Evolutionary conservation across 2,113 vertebrate genomes (phyloP).

Genomic region (Tautogolabrus adspersus): DNA sequence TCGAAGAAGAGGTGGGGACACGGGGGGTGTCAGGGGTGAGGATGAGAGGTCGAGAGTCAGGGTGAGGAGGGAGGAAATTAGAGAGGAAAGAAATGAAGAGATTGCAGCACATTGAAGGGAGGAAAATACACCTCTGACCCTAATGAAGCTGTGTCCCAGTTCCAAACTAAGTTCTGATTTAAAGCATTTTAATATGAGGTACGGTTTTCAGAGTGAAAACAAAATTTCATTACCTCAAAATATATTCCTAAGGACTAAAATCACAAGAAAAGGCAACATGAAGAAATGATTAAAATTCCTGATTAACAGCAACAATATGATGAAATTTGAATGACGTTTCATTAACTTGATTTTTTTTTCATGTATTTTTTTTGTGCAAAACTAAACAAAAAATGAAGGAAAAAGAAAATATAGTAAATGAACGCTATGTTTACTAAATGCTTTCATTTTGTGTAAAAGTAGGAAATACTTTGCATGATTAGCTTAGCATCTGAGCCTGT

Average conservation of each 20-base stretch:
- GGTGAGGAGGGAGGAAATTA: not conserved
- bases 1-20: slow-evolving; percentile 3
- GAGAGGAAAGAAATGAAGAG: slow-evolving; percentile 11
- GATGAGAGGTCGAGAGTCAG: slow-evolving; percentile 52
- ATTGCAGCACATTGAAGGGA: slow-evolving; percentile 20
- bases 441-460: no score
- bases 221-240: no score
- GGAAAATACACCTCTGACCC: not conserved
- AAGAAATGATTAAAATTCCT: no score
- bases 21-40: slow-evolving; percentile 6
- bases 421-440: no score
- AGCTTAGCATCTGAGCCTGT: not conserved
- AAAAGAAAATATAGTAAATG: no score
- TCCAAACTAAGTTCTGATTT: not conserved
- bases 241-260: no score
- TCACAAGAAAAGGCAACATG: no score
- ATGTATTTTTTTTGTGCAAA: no score
- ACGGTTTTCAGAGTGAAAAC: not conserved
- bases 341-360: no score
- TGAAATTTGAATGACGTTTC: no score
- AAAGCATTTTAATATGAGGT: not conserved
- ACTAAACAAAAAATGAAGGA: no score
- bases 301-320: no score
- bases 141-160: not conserved
- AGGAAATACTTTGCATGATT: not conserved